These are phyloP conservation scores for Drosophila nr. perissopoda DNA, from an alignment of 2,888 invertebrate genomes.

Conservation along the genomic window DNA sequence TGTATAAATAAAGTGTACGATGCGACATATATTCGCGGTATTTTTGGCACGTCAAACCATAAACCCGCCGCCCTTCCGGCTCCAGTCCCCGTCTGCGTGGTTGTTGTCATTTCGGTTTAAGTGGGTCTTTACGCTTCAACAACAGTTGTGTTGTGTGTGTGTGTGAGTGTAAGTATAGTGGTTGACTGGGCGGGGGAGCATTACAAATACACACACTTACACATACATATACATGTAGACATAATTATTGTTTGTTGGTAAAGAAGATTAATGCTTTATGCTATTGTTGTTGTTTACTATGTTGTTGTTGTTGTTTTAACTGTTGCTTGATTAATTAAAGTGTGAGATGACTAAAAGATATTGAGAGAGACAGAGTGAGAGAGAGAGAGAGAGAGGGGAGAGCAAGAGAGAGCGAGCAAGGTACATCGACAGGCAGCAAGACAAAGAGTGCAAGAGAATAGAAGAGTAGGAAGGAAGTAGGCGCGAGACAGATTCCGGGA, in stretches of 20 bases:
- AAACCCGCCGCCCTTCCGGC: not conserved
- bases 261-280: slow-evolving; percentile 39
- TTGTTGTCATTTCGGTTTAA: slow-evolving; percentile 59
- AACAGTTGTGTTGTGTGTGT: slow-evolving; percentile 1
- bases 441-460: slow-evolving; percentile 6
- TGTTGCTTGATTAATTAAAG: slow-evolving; percentile 60
- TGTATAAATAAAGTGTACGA: slow-evolving; percentile 51
- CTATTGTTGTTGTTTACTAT: slow-evolving; percentile 15
- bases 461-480: not conserved
- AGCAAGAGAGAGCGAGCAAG: slow-evolving; percentile 24
- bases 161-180: slow-evolving; percentile 9
- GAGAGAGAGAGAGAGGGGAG: slow-evolving; percentile 13
- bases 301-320: slow-evolving; percentile 31
- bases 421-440: slow-evolving; percentile 42
- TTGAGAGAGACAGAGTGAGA: slow-evolving; percentile 24
- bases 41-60: slow-evolving; percentile 58
- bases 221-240: slow-evolving; percentile 18
- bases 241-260: slow-evolving; percentile 36
- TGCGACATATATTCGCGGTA: slow-evolving; percentile 55
- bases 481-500: not conserved
- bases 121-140: slow-evolving; percentile 45
- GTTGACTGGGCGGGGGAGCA: not conserved
- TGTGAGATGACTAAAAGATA: slow-evolving; percentile 53
- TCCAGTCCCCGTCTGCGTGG: slow-evolving; percentile 9
- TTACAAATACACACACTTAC: slow-evolving; percentile 14